These are phyloP conservation scores for Myotis brandtii DNA, from an alignment of 2,113 vertebrate species.

Conservation along the genomic window DNA sequence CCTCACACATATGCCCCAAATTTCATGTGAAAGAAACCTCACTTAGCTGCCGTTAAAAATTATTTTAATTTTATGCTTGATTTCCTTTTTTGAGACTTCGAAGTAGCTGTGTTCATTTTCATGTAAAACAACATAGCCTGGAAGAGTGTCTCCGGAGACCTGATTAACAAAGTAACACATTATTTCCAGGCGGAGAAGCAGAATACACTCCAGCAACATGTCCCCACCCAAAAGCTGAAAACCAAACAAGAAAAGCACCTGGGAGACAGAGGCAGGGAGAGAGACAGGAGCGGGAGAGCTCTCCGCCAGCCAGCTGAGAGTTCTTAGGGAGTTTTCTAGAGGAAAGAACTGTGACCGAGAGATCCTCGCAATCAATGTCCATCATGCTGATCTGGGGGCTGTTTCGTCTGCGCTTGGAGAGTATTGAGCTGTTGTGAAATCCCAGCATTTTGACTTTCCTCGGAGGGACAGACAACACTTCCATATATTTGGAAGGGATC, in stretches of 20 bases:
- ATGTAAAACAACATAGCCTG: neutral
- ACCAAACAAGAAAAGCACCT: neutral
- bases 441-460: neutral
- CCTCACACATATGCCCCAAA: rapidly evolving
- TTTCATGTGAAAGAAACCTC: neutral
- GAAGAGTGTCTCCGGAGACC: neutral
- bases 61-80: neutral
- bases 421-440: neutral
- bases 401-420: neutral
- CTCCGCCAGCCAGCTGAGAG: rapidly evolving
- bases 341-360: neutral
- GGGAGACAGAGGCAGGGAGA: no score
- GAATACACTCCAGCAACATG: rapidly evolving
- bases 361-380: rapidly evolving
- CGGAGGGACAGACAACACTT: rapidly evolving
- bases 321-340: neutral
- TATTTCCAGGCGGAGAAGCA: neutral
- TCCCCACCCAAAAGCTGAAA: rapidly evolving
- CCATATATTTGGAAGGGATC: neutral
- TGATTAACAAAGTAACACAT: neutral
- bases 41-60: neutral
- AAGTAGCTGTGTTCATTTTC: neutral
- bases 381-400: rapidly evolving
- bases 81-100: neutral
- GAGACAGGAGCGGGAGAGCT: no score